Evolutionary conservation across 2,797 vertebrate species (phyloP), one percentile per base, ranked within the genome.

Genomic region (Carcharodon carcharias): DNA sequence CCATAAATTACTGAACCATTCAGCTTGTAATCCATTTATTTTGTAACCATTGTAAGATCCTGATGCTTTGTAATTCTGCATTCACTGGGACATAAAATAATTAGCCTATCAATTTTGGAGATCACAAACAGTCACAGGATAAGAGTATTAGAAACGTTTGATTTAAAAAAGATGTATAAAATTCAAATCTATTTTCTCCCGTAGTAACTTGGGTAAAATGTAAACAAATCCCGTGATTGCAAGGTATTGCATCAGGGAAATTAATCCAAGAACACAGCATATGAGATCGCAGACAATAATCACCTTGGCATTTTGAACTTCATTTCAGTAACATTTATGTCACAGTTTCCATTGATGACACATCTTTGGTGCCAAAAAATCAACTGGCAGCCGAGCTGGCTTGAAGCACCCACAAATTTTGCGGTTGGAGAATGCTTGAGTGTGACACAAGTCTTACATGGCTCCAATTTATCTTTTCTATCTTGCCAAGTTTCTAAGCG

Each of bases 1-100:
- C 56, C 87, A 61, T 80, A 82, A 95, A 80, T 95, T 40, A 96
- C 73, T 95, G 73, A 95, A 87, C 23, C 77, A n/a, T 96, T 63
- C 40, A 67, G 63, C 63, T 88, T 96, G 58, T 96, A 50, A 50
- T 67, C 56, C 61, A 88, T 67, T 96, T 88, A 85, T 65, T 87
- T 77, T 82, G 56, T 80, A 50, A 80, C 82, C 31, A 56, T 35
- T 91, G 50, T 54, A 88, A 71, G 65, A 58, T 96, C 89, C 54
- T 58, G 58, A 96, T 88, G 87, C 35, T 54, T 54, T 96, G 65
- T 87, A 91, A 92, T 96, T 77, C 40, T 54, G 7, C 54, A 56
- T 71, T 50, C 88, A 93, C 40, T 69, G 61, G 73, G 54, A 35
- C 87, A 91, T 35, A 91, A 92, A 96, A 77, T 50, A 91, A 73